Evolutionary conservation across 2,888 invertebrate genomes (phyloP).

Genomic region (Horisme vitalbata): DNA sequence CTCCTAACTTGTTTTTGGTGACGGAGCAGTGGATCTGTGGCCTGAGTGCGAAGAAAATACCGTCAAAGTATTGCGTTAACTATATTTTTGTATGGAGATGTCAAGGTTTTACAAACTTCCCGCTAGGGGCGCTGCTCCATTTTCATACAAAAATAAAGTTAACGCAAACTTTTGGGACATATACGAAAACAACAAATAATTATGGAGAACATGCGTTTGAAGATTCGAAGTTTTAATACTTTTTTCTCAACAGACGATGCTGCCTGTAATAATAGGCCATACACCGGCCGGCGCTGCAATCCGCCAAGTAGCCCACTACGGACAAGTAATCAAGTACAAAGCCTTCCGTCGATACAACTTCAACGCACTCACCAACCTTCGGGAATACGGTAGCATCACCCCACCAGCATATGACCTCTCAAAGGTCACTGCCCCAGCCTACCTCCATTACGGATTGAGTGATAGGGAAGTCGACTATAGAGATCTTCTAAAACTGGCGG

Average conservation of each 20-base stretch:
- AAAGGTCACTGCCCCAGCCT: slow-evolving; percentile 41
- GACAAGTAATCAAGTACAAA: slow-evolving; percentile 45
- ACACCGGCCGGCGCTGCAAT: slow-evolving; percentile 55
- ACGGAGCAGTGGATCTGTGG: no score
- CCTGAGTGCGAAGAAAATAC: no score
- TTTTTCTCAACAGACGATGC: slow-evolving; percentile 45
- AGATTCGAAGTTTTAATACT: no score
- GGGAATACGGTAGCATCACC: slow-evolving; percentile 39
- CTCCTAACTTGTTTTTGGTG: no score
- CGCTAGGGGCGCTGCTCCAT: no score
- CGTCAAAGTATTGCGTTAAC: no score
- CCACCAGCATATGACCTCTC: slow-evolving; percentile 52
- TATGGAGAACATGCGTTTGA: no score
- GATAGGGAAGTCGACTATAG: slow-evolving; percentile 42
- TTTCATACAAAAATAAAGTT: no score
- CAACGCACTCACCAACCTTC: slow-evolving; percentile 41
- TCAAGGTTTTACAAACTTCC: no score
- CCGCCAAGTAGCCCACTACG: slow-evolving; percentile 56
- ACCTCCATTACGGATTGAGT: slow-evolving; percentile 47
- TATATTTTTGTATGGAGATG: no score
- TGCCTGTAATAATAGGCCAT: slow-evolving; percentile 53
- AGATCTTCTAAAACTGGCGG: slow-evolving; percentile 42
- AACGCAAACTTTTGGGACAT: no score
- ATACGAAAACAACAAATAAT: no score
- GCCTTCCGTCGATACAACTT: slow-evolving; percentile 52